Evolutionary conservation across 2,797 vertebrate genomes (phyloP).

Genomic region (Dallia pectoralis): DNA sequence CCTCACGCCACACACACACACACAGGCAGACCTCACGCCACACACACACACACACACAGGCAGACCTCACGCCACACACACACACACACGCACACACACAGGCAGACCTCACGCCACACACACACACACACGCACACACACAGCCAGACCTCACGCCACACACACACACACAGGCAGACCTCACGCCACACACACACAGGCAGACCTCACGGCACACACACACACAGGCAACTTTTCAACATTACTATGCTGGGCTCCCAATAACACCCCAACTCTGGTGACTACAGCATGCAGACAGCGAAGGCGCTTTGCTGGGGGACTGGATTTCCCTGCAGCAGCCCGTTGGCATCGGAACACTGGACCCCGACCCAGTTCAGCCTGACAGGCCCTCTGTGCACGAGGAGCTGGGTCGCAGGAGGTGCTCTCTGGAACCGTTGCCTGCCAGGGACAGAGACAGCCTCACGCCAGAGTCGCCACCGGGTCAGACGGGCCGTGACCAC

Average conservation of each 20-base stretch:
- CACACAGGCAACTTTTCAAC: no score
- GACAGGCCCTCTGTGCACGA: constrained; percentile 59
- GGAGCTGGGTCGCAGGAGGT: constrained; percentile 59
- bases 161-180: no score
- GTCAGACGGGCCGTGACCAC: constrained; percentile 50
- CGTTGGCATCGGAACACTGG: constrained; percentile 63
- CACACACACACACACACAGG: no score
- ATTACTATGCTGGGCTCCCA: constrained; percentile 49
- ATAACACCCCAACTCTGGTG: constrained; percentile 71
- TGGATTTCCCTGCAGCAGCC: constrained; percentile 62
- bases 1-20: no score
- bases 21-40: no score
- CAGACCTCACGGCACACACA: no score
- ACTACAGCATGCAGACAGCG: constrained; percentile 85
- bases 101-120: no score
- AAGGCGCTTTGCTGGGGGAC: constrained; percentile 78
- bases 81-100: no score
- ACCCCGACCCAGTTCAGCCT: constrained; percentile 53
- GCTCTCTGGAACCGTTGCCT: constrained; percentile 68
- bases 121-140: no score
- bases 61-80: no score
- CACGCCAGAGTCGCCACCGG: constrained; percentile 59
- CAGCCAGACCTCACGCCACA: no score
- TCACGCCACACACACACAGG: no score
- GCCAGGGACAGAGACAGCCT: constrained; percentile 63